Percentiles rank a stretch among this genome's conserved stretches.
phyloP scores from a whole-genome alignment of 2,797 vertebrate genomes.

The Cuculus canorus region DNA sequence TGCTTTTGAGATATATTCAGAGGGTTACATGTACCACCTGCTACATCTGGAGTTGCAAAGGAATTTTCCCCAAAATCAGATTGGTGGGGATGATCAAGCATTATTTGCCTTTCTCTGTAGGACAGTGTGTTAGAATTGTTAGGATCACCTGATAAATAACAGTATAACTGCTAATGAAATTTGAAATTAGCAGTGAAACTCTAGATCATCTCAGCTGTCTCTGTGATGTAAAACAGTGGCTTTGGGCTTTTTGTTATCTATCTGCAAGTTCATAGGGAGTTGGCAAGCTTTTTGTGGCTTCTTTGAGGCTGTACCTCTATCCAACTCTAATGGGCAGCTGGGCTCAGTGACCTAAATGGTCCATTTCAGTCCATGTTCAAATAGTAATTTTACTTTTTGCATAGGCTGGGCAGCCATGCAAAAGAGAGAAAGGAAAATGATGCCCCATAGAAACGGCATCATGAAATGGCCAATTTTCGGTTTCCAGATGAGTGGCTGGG shows the following conservation, averaged over 20 bases:
- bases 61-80: background rate
- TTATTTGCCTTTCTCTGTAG: background rate
- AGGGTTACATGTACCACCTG: background rate
- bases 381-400: background rate
- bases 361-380: background rate
- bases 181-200: background rate
- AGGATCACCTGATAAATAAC: background rate
- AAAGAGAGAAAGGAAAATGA: background rate
- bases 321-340: background rate
- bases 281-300: background rate
- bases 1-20: background rate
- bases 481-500: background rate
- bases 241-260: background rate
- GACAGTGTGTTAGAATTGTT: background rate
- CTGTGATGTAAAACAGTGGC: fast-evolving
- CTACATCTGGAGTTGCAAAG: background rate
- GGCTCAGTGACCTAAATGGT: background rate
- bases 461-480: background rate
- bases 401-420: background rate
- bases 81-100: fast-evolving
- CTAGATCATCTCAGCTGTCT: background rate
- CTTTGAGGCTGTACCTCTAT: background rate
- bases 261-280: background rate
- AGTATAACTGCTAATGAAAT: background rate
- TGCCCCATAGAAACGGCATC: background rate